Base-by-base conservation (phyloP, 2,888 invertebrate genomes). In the Autographa gamma region DNA sequence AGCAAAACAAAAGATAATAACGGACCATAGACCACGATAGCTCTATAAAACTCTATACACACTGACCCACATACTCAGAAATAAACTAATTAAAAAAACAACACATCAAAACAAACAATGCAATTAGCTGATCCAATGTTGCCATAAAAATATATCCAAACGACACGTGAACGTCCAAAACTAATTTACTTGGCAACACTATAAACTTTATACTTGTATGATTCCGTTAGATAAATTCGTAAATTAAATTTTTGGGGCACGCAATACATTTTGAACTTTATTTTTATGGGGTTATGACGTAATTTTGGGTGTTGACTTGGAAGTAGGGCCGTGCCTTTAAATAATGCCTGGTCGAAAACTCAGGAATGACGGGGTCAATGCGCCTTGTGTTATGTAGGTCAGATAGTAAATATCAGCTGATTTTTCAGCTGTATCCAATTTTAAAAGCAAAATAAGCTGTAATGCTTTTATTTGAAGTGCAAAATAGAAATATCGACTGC, bases 221-320 rank as follows among this genome's bases (percentile, higher is more conserved):
- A 94, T 94, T 93, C 92, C 90, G 86, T 89, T 92, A 93, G 93
- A 95, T 93, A 94, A 94, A 93, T 94, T 92, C 91, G 92, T 93
- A 94, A 94, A 94, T 94, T 95, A 94, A 93, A 93, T 92, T 92
- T 80, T 83, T 62, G 32, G 48, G 31, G 18, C 63, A 43, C 60
- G 74, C 89, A 87, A 75, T 67, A 83, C 69, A 92, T 77, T 88
- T 71, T 86, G 69, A 65, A 76, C 87, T 85, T 78, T 91, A 89
- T 82, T 54, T 56, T 54, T 43, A 64, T 52, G 1, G 11, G 1
- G n/a, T 60, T 84, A 89, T 79, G 89, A 83, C 73, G 74, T 82
- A 86, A 79, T 86, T 86, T 89, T 4, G 80, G 74, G 69, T 82
- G 86, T 81, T 77, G 60, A 73, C 54, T 61, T 79, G 76, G 84